These are phyloP conservation scores for Okamejei kenojei DNA, from an alignment of 2,797 vertebrate genomes.

Conservation along the genomic window DNA sequence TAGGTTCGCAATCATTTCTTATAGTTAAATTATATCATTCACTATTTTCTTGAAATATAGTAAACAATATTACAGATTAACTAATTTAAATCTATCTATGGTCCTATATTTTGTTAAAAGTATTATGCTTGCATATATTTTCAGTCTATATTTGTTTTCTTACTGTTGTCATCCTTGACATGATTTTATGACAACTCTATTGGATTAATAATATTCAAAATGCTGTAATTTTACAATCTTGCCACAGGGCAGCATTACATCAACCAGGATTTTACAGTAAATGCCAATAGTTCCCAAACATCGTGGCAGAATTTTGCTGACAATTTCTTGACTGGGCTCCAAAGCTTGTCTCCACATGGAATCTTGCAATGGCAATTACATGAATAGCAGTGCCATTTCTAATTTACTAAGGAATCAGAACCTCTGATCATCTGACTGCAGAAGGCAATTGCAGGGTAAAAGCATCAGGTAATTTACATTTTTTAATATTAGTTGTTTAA, in stretches of 20 bases:
- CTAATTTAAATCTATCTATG: not conserved
- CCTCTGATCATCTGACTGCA: no score
- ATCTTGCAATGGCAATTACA: no score
- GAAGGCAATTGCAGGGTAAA: no score
- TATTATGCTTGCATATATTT: not conserved
- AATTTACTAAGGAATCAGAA: no score
- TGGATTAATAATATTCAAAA: not conserved
- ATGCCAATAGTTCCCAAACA: no score
- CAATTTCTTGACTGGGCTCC: no score
- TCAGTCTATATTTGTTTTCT: not conserved
- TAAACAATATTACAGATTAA: not conserved
- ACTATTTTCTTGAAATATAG: not conserved
- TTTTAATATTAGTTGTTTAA: no score
- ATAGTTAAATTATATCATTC: not conserved
- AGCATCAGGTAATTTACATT: no score
- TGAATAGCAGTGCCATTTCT: no score
- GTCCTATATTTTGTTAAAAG: not conserved
- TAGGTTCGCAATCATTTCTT: not conserved
- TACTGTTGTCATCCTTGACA: not conserved
- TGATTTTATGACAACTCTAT: not conserved
- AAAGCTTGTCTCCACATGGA: no score
- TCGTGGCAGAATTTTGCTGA: no score
- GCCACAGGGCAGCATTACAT: not conserved
- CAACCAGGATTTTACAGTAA: no score
- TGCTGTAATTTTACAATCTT: not conserved